These are phyloP conservation scores for Gymnosoma rotundatum DNA, from an alignment of 2,888 invertebrate genomes.

Conservation along the genomic window DNA sequence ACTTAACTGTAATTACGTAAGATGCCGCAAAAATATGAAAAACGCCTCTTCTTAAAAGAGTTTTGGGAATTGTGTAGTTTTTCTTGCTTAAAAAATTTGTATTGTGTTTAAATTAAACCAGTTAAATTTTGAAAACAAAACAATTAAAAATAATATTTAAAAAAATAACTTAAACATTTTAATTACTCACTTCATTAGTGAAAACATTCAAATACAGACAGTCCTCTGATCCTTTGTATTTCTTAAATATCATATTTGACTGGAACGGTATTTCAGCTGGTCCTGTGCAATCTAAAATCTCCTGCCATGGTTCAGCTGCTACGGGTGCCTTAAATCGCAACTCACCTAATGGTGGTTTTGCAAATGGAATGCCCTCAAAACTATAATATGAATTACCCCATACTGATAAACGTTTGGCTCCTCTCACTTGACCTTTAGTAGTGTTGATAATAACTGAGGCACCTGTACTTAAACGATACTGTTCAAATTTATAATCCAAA, in stretches of 20 bases:
- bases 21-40: too few species aligned
- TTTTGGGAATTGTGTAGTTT: too few species aligned
- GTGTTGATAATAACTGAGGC: slow-evolving; percentile 77
- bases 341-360: slow-evolving; percentile 79
- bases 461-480: slow-evolving; percentile 76
- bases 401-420: slow-evolving; percentile 78
- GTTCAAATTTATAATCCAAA: slow-evolving; percentile 78
- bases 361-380: slow-evolving; percentile 81
- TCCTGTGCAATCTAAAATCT: slow-evolving; percentile 81
- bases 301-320: slow-evolving; percentile 81
- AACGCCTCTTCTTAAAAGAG: too few species aligned
- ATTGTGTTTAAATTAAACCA: too few species aligned
- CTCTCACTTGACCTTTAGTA: slow-evolving; percentile 78
- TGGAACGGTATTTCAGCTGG: slow-evolving; percentile 80
- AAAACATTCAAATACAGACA: slow-evolving; percentile 84
- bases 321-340: slow-evolving; percentile 82
- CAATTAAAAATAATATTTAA: too few species aligned
- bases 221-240: slow-evolving; percentile 83
- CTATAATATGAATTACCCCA: slow-evolving; percentile 79
- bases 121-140: too few species aligned
- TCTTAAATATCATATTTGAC: slow-evolving; percentile 77
- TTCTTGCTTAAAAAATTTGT: too few species aligned
- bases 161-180: too few species aligned
- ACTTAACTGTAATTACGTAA: too few species aligned
- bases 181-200: slow-evolving; percentile 78